Evolutionary conservation across 2,888 invertebrate species (phyloP).

Genomic region (Acanthosoma haemorrhoidale): DNA sequence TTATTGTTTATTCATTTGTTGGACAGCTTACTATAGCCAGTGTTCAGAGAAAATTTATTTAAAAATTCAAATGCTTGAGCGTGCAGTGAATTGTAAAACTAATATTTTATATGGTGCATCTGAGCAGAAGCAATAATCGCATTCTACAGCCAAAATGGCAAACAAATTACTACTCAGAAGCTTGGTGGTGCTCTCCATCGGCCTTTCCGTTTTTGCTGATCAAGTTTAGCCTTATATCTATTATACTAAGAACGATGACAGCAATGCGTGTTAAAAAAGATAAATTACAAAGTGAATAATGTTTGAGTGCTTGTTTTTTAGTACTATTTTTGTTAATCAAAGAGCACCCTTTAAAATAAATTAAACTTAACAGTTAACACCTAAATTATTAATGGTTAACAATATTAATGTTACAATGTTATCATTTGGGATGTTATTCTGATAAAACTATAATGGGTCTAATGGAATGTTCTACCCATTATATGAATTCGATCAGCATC

Average conservation of each 20-base stretch:
- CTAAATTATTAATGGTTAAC: neutral
- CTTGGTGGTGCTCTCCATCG: conserved; percentile 30
- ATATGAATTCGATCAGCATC: no score
- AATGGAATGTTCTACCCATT: neutral
- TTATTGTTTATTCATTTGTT: neutral
- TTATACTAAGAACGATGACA: neutral
- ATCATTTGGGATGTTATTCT: neutral
- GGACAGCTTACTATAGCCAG: conserved; percentile 10
- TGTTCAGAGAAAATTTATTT: neutral
- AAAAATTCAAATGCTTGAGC: conserved; percentile 25
- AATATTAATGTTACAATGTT: neutral
- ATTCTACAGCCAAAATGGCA: conserved; percentile 8
- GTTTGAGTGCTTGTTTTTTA: neutral
- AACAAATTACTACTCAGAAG: conserved; percentile 18
- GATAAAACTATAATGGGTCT: neutral
- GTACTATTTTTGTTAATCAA: neutral
- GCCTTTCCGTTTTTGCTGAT: conserved; percentile 4
- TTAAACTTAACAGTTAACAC: neutral
- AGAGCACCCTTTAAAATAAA: neutral
- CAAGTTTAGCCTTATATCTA: neutral
- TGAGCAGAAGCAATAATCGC: conserved; percentile 23
- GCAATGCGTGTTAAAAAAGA: neutral
- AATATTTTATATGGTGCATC: conserved; percentile 4
- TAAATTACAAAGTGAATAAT: neutral
- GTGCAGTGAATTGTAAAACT: conserved; percentile 11